Evolutionary conservation across 2,797 vertebrate species (phyloP).

Genomic region (Ctenochaetus hawaiiensis): DNA sequence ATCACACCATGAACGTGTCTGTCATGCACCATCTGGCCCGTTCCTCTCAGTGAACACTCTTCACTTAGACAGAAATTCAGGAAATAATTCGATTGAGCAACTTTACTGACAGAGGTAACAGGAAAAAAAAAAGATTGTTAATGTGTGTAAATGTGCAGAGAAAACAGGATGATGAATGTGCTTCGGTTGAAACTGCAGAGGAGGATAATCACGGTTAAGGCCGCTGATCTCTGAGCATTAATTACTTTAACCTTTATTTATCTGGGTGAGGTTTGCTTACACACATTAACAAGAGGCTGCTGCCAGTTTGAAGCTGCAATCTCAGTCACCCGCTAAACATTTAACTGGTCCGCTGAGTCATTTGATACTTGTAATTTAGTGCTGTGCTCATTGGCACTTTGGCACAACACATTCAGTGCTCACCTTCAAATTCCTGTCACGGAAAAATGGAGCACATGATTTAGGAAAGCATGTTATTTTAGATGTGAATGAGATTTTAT

Average conservation of each 20-base stretch:
- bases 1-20: neutral
- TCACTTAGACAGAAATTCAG: slow-evolving; percentile 3
- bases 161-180: slow-evolving; percentile 50
- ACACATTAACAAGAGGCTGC: slow-evolving; percentile 22
- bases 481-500: neutral
- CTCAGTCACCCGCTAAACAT: slow-evolving; percentile 39
- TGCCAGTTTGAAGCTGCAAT: slow-evolving; percentile 44
- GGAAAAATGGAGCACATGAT: neutral
- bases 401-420: slow-evolving; percentile 14
- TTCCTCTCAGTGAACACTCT: slow-evolving; percentile 25
- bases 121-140: slow-evolving; percentile 17
- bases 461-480: neutral
- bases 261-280: slow-evolving; percentile 54
- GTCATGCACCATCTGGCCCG: slow-evolving; percentile 16
- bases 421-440: slow-evolving; percentile 1
- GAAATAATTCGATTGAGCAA: slow-evolving; percentile 43
- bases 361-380: slow-evolving; percentile 10
- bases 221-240: slow-evolving; percentile 44
- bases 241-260: slow-evolving; percentile 68
- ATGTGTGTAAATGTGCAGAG: slow-evolving; percentile 43
- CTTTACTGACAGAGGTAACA: slow-evolving; percentile 42
- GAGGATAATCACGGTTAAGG: slow-evolving; percentile 58
- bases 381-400: slow-evolving; percentile 33
- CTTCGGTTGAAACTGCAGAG: slow-evolving; percentile 37
- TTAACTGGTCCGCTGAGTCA: slow-evolving; percentile 20